These are phyloP conservation scores for Smutsia gigantea DNA, from an alignment of 2,797 vertebrate species.

Conservation along the genomic window DNA sequence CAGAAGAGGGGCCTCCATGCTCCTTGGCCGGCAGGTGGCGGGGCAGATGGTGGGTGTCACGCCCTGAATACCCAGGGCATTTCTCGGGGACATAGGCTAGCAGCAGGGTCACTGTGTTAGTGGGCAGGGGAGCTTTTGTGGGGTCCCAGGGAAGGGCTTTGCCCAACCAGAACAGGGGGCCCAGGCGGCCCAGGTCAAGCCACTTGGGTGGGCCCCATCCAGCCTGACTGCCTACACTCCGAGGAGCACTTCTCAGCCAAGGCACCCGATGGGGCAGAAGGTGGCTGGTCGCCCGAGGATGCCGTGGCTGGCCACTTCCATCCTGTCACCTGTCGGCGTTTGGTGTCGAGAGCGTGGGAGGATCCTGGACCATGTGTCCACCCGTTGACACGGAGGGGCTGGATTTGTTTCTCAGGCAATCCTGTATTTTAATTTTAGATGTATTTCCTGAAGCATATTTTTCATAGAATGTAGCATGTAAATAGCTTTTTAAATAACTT, in stretches of 20 bases:
- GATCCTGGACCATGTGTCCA: constrained; percentile 72
- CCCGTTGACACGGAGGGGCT: constrained; percentile 81
- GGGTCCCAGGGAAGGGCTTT: neutral
- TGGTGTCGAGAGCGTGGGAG: constrained; percentile 67
- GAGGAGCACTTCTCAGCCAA: constrained; percentile 76
- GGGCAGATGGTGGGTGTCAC: neutral
- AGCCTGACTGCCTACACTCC: constrained; percentile 13
- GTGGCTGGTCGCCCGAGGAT: constrained; percentile 25
- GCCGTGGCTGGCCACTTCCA: constrained; percentile 72
- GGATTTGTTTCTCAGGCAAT: constrained; percentile 94
- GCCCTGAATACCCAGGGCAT: constrained; percentile 54
- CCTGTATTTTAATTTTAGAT: constrained; percentile 88
- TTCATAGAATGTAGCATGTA: constrained; percentile 99
- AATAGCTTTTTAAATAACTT: constrained; percentile 97
- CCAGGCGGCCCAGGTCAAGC: constrained; percentile 62
- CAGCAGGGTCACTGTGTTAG: constrained; percentile 60
- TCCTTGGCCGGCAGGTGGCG: constrained; percentile 19
- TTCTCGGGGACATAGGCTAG: constrained; percentile 33
- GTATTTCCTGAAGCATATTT: constrained; percentile 91
- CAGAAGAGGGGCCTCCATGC: constrained; percentile 30
- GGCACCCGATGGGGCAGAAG: neutral
- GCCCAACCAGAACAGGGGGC: constrained; percentile 42
- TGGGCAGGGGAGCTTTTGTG: neutral
- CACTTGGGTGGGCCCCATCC: neutral
- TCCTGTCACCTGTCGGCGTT: constrained; percentile 69